Conservation (phyloP, 1,140 invertebrate genomes). For the Drosophila fuyamai region DNA sequence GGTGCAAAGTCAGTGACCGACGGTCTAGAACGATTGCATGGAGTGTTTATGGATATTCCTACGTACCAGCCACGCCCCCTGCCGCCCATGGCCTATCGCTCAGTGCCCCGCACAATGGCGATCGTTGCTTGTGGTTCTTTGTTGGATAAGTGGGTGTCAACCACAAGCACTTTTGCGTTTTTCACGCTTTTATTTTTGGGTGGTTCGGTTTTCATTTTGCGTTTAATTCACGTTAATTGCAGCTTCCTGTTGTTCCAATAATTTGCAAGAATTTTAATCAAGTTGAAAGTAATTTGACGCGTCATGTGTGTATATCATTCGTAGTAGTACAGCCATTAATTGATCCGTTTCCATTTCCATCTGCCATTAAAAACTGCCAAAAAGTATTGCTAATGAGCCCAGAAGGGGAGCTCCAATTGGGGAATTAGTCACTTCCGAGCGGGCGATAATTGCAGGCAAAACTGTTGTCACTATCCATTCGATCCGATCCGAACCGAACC, state of each 20-base stretch:
- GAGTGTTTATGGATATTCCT: constrained; percentile 1
- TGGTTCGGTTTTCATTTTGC: constrained; percentile 15
- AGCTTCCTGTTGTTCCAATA: constrained; percentile 59
- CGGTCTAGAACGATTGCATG: constrained; percentile 19
- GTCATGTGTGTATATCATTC: background rate
- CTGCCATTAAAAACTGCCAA: constrained; percentile 12
- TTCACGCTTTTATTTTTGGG: constrained; percentile 2
- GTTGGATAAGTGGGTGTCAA: constrained; percentile 8
- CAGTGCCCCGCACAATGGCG: constrained; percentile 10
- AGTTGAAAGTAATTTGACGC: constrained; percentile 78
- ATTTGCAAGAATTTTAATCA: constrained; percentile 62
- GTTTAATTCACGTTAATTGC: constrained; percentile 62
- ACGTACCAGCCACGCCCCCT: background rate
- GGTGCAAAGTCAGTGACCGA: constrained; percentile 18
- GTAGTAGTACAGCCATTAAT: constrained; percentile 28
- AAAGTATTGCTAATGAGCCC: constrained; percentile 33
- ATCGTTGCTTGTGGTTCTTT: constrained; percentile 13
- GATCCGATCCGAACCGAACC: background rate
- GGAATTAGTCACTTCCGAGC: constrained; percentile 76
- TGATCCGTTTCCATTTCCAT: constrained; percentile 64
- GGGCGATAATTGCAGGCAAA: constrained; percentile 74
- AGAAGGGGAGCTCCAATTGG: constrained; percentile 12
- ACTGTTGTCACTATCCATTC: constrained; percentile 68
- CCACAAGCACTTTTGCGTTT: background rate
- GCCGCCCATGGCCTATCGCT: background rate